Evolutionary conservation across 1,140 invertebrate genomes (phyloP), one percentile per base, ranked within the genome.

Genomic region (Trialeurodes vaporariorum): DNA sequence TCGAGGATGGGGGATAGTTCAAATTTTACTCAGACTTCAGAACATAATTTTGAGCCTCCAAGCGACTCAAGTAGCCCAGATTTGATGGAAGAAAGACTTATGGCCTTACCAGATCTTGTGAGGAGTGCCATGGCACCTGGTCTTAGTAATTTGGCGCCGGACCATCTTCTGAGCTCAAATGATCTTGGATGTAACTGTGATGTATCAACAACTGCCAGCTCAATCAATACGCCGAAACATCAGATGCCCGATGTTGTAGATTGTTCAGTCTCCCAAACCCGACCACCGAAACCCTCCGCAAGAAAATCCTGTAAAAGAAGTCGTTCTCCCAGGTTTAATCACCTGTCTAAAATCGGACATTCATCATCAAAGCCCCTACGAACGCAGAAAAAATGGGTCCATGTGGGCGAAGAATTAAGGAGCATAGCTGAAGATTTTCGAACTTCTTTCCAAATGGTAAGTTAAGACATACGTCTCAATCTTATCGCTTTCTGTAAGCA

Each of bases 341-440:
- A 49, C 17, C 34, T 49, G 5, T 49, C 34, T 17, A 49, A 49
- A 49, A 5, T 49, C 34, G 5, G 5, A 49, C 34, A 49, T 17
- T 49, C 34, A 17, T 49, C 34, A 5, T 9, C 17, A 17, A 49
- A 49, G 34, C 5, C 34, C 34, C 34, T 49, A 49, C 5, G 34
- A 17, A 5, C 34, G 34, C 34, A 49, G 17, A 49, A 49, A 17
- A 49, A 49, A 17, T 65, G 64, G 64, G 49, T 27, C 24, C 64
- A 40, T 23, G 64, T 65, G 13, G 64, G 64, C n/a, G 49, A 65
- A 65, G 64, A 65, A 24, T 24, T 65, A 22, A 65, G 64, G n/a
- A 65, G 26, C 23, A 65, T 65, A 21, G 64, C 64, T 49, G 64
- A 65, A 27, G 27, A 34, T 21, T 65, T 65, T 27, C 27, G 64